Evolutionary conservation across 2,888 invertebrate species (phyloP), one percentile per base, ranked within the genome.

Genomic region (Pardosa pseudoannulata): DNA sequence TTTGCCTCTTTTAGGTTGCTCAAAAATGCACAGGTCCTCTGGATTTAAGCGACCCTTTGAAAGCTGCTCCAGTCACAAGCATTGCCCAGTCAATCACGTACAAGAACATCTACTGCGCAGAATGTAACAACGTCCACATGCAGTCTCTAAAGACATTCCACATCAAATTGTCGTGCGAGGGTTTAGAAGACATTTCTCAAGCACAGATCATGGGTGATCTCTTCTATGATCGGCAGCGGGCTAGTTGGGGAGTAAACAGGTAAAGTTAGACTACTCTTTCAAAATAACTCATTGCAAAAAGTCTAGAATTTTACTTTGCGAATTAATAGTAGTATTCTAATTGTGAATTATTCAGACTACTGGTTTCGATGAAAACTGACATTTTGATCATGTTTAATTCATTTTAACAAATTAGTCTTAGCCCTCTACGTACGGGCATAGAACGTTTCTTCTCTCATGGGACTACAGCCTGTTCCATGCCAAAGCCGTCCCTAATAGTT

Each of bases 91-190:
- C 32, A 0, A 32, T 23, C 1, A 76, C 76, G 0, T 82, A 46
- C 19, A 23, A 56, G 5, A 92, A 92, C 88, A 89, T 91, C 39
- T 91, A 90, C 90, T 93, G 93, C 87, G 92, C 92, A 0, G 89
- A 91, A 31, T 93, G 93, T 89, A 92, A 92, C 89, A 39, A 23
- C 7, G 90, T 90, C 1, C 92, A 32, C 5, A 29, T 31, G 13
- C 23, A 29, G 0, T 1, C 13, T 2, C 46, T 76, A 2, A 27
- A 3, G 11, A 3, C 71, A 11, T 71, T 56, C 70, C 7, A 9
- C 16, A 46, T 75, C 0, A 27, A 64, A 13, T 11, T 76, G n/a
- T 36, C 41, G 27, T 71, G 82, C 36, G 64, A 64, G 9, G 32
- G 23, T 6, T 31, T 76, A 9, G n/a, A n/a, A n/a, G 6, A 5